Evolutionary conservation across 2,888 invertebrate genomes (phyloP).

Genomic region (Stenotaenia linearis): DNA sequence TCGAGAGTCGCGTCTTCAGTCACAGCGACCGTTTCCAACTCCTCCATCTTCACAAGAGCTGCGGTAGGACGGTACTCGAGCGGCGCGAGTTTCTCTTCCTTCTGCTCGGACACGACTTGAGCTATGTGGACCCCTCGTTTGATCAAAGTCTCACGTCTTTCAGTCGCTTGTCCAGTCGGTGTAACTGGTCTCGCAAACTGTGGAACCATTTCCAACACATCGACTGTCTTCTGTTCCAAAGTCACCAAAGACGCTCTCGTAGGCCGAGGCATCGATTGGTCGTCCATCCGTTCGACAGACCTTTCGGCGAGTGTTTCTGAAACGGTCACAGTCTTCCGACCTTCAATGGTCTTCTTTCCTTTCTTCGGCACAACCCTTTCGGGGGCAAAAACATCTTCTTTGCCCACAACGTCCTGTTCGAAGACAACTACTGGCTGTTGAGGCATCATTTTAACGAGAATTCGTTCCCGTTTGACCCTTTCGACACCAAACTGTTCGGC

Average conservation of each 20-base stretch:
- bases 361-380: neutral
- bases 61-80: neutral
- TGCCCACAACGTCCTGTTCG: conserved; percentile 28
- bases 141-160: neutral
- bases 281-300: neutral
- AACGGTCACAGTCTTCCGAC: conserved; percentile 17
- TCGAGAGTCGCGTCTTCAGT: neutral
- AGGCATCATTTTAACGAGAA: neutral
- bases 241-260: neutral
- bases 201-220: conserved; percentile 17
- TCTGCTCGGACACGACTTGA: neutral
- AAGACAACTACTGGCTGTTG: conserved; percentile 30
- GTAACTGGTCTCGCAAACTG: neutral
- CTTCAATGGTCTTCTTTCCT: conserved; percentile 15
- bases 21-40: neutral
- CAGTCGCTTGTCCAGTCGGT: neutral
- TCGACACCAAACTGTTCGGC: neutral
- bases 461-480: neutral
- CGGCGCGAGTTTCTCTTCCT: neutral
- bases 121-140: neutral
- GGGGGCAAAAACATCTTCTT: conserved; percentile 28
- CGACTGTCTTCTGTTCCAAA: neutral
- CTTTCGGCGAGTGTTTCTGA: conserved; percentile 8
- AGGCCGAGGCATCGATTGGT: neutral
- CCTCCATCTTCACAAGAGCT: too few relatives aligned